phyloP scores from a whole-genome alignment of 2,113 vertebrate species.

The Circaetus cinerascens region DNA sequence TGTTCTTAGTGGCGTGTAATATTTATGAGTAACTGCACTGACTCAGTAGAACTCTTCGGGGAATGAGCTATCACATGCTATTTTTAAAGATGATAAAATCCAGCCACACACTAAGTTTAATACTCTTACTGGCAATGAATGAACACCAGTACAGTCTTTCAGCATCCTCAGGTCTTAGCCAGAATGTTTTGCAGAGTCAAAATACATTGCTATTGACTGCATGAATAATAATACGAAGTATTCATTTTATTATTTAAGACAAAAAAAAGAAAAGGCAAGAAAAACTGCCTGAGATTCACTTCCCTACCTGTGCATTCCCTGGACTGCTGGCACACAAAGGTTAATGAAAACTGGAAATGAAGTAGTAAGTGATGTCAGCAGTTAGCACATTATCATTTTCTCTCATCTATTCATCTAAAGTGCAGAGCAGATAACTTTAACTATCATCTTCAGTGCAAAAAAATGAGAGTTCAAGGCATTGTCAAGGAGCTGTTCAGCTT shows the following conservation, averaged over 20 bases:
- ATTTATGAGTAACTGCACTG: neutral
- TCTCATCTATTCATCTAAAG: neutral
- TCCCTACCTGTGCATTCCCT: neutral
- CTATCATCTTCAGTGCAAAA: neutral
- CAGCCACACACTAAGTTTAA: neutral
- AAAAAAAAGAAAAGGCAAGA: neutral
- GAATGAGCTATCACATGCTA: neutral
- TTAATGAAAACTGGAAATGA: neutral
- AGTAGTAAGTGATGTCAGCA: neutral
- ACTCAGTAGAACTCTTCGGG: neutral
- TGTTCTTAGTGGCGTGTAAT: neutral
- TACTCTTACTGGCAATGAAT: neutral
- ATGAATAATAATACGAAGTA: neutral
- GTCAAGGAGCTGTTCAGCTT: neutral
- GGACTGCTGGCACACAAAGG: neutral
- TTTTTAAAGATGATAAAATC: neutral
- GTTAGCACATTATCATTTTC: neutral
- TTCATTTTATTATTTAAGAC: neutral
- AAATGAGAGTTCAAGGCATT: conserved; percentile 1
- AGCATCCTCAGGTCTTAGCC: neutral
- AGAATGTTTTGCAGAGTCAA: neutral
- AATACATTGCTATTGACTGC: neutral
- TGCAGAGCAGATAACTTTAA: neutral
- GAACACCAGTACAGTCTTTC: neutral
- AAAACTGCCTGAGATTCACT: neutral